Evolutionary conservation across 2,797 vertebrate species (phyloP), one percentile per base, ranked within the genome.

Genomic region (Poeciliopsis infans): DNA sequence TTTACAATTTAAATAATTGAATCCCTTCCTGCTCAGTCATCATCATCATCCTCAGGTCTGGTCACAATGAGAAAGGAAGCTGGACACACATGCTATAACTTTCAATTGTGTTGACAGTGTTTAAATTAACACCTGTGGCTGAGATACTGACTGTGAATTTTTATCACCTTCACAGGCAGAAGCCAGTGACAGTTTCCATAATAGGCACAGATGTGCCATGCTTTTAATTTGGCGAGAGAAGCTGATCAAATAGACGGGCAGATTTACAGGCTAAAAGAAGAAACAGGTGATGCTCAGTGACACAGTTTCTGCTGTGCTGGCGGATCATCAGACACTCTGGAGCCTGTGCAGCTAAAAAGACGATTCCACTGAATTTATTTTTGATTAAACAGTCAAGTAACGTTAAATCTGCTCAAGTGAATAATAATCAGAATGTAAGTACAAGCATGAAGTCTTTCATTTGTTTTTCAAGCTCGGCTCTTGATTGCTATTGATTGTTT

Each of bases 41-140:
- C 41, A 1, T 61, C 57, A 5, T n/a, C 46, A 13, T 61, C 28
- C 18, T 31, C 28, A 55, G 74, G 41, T 78, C 0, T 39, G 13
- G 23, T 55, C 20, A 51, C 7, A 71, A 43, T 72, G 68, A 75
- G 20, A 2, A 20, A 72, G 59, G 66, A 43, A 59, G n/a, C 28
- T 46, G 46, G 53, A 80, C 25, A 31, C 76, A 28, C 39, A 43
- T 36, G 51, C 49, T 55, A 59, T 49, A 43, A 71, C 74, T 78
- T 86, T 85, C 70, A 86, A 88, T 89, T 46, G 76, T 66, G 75
- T 20, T 72, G 73, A 85, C 69, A 55, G 75, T 53, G 51, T 59
- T 87, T 81, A 71, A 86, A 87, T 87, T 20, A 87, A 76, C 47
- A 79, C 2, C 57, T 75, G 76, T n/a, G 41, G 74, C 7, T 28